Evolutionary conservation across 2,888 invertebrate species (phyloP).

Genomic region (Eupithecia centaureata): DNA sequence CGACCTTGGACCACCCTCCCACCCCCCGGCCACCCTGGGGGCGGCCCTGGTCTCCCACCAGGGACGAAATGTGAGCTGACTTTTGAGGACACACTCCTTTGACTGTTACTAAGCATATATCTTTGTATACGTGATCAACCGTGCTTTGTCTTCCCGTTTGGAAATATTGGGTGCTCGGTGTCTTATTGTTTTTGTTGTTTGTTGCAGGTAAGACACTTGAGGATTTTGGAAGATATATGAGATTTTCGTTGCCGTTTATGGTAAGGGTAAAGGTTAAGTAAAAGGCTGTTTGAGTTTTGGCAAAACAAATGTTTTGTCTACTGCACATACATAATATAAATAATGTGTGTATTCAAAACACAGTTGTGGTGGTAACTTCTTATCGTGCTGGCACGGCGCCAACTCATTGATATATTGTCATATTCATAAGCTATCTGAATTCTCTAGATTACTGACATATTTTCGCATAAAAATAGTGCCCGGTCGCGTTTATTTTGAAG

Average conservation of each 20-base stretch:
- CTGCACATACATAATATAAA: not conserved
- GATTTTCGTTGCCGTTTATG: not conserved
- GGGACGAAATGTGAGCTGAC: constrained; percentile 73
- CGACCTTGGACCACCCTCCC: constrained; percentile 69
- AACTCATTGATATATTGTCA: constrained; percentile 25
- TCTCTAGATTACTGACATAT: constrained; percentile 17
- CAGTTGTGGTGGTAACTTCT: constrained; percentile 15
- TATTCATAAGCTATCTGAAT: constrained; percentile 23
- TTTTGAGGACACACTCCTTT: constrained; percentile 69
- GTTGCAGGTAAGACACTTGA: constrained; percentile 53
- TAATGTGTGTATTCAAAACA: constrained; percentile 9
- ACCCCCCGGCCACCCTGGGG: constrained; percentile 42
- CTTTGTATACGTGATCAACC: constrained; percentile 36
- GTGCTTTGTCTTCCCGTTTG: constrained; percentile 29
- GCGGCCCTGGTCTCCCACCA: constrained; percentile 32
- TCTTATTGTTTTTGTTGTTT: constrained; percentile 42
- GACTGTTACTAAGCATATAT: constrained; percentile 56
- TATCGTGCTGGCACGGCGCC: constrained; percentile 26
- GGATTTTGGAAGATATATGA: not conserved
- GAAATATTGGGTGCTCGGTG: constrained; percentile 30
- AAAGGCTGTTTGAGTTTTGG: not conserved
- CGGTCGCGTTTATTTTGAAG: not conserved
- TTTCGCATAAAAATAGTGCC: constrained; percentile 12
- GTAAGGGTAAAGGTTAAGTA: not conserved
- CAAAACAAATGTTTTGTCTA: not conserved